These are phyloP conservation scores for Eulithis prunata DNA, from an alignment of 2,888 invertebrate species.

Conservation along the genomic window DNA sequence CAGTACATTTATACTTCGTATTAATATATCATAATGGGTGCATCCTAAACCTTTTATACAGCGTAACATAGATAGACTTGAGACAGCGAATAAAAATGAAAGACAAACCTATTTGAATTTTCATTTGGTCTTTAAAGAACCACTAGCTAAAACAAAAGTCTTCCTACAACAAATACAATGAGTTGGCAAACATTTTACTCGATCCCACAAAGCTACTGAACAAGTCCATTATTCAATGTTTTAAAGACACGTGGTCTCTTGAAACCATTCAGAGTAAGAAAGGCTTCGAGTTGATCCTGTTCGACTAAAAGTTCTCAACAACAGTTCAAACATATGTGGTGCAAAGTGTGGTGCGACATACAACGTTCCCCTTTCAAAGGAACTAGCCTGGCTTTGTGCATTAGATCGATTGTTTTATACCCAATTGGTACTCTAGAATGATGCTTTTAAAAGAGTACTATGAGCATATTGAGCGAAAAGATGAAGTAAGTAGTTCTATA, in stretches of 20 bases:
- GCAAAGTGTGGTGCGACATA: slow-evolving; percentile 65
- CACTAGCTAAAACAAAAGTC: slow-evolving; percentile 22
- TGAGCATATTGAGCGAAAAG: neutral
- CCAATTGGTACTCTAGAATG: neutral
- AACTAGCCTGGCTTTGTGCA: slow-evolving; percentile 54
- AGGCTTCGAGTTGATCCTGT: slow-evolving; percentile 65
- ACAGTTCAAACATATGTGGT: slow-evolving; percentile 75
- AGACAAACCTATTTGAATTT: slow-evolving; percentile 12
- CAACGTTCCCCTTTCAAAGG: slow-evolving; percentile 75
- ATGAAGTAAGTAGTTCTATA: no score
- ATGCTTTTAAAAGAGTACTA: neutral
- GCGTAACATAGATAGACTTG: neutral
- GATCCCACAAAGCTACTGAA: slow-evolving; percentile 53
- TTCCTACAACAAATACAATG: slow-evolving; percentile 23
- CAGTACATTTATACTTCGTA: no score
- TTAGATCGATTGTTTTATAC: slow-evolving; percentile 58
- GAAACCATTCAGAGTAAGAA: slow-evolving; percentile 60
- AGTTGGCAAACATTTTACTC: slow-evolving; percentile 39
- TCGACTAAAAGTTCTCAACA: slow-evolving; percentile 81
- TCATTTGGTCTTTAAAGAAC: slow-evolving; percentile 18
- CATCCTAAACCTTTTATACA: no score
- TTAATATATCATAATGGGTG: no score
- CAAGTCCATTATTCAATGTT: slow-evolving; percentile 69
- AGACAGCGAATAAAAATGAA: neutral
- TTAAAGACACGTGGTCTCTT: slow-evolving; percentile 67